Percentiles rank a stretch among this genome's conserved stretches.
phyloP scores from a whole-genome alignment of 2,797 vertebrate genomes.

The Myioborus miniatus region DNA sequence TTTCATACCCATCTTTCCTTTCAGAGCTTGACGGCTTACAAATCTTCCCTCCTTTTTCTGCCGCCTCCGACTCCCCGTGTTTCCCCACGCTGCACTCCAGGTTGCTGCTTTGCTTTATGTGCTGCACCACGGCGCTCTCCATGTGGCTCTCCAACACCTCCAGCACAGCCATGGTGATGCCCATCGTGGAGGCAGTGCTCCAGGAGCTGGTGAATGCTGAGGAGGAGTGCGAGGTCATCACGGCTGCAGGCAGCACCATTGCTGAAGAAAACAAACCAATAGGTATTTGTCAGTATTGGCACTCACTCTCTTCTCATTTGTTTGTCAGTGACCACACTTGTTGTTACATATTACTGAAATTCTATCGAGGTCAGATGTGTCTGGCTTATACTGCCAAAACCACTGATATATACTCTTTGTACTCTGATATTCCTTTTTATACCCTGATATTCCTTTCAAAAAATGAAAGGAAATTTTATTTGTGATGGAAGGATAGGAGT shows the following conservation, averaged over 20 bases:
- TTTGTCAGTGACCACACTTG: neutral
- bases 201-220: conserved; percentile 91
- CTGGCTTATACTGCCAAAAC: neutral
- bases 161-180: conserved; percentile 99
- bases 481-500: neutral
- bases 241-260: neutral
- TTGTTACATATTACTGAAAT: neutral
- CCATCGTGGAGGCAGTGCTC: conserved; percentile 94
- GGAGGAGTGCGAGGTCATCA: conserved; percentile 77
- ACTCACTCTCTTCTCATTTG: neutral
- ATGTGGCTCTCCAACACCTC: conserved; percentile 99
- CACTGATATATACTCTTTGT: fast-evolving
- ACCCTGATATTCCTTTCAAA: neutral
- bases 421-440: neutral
- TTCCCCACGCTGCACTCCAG: conserved; percentile 65
- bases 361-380: fast-evolving
- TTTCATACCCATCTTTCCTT: neutral
- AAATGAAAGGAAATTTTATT: neutral
- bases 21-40: neutral
- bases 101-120: conserved; percentile 98
- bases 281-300: conserved; percentile 56
- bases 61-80: neutral
- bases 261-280: conserved; percentile 69
- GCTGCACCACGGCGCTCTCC: conserved; percentile 92
- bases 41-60: neutral